Evolutionary conservation across 2,888 invertebrate genomes (phyloP).

Genomic region (Smittia aterrima): DNA sequence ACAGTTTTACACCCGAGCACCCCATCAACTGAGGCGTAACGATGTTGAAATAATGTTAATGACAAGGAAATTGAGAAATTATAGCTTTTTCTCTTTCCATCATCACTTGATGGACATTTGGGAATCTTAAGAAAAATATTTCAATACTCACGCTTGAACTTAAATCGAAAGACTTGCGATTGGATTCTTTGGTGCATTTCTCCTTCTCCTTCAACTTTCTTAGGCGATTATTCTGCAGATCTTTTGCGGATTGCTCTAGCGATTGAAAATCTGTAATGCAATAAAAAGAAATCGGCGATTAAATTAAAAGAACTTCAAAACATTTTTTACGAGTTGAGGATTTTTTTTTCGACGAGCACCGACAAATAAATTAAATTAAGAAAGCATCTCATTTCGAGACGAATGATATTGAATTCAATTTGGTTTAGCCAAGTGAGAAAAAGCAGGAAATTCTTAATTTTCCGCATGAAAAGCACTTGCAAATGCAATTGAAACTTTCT

Average conservation of each 20-base stretch:
- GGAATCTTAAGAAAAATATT: background rate
- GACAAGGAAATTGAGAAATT: slow-evolving; percentile 26
- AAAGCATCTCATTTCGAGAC: too few relatives aligned
- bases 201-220: slow-evolving; percentile 20
- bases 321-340: too few relatives aligned
- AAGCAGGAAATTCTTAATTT: background rate
- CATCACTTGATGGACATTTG: background rate
- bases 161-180: slow-evolving; percentile 14
- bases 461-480: slow-evolving; percentile 1
- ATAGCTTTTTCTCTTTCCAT: background rate
- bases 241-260: slow-evolving; percentile 14
- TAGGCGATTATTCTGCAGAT: background rate
- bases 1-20: slow-evolving; percentile 17
- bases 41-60: slow-evolving; percentile 21
- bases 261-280: background rate
- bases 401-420: too few relatives aligned
- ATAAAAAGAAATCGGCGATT: background rate
- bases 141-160: slow-evolving; percentile 1
- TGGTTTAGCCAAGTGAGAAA: background rate
- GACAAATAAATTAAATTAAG: too few relatives aligned
- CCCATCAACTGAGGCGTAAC: slow-evolving; percentile 5
- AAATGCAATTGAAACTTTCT: background rate
- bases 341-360: too few relatives aligned
- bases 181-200: background rate
- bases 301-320: too few relatives aligned